Conservation (phyloP, 2,113 vertebrate genomes). For the Pandion haliaetus region DNA sequence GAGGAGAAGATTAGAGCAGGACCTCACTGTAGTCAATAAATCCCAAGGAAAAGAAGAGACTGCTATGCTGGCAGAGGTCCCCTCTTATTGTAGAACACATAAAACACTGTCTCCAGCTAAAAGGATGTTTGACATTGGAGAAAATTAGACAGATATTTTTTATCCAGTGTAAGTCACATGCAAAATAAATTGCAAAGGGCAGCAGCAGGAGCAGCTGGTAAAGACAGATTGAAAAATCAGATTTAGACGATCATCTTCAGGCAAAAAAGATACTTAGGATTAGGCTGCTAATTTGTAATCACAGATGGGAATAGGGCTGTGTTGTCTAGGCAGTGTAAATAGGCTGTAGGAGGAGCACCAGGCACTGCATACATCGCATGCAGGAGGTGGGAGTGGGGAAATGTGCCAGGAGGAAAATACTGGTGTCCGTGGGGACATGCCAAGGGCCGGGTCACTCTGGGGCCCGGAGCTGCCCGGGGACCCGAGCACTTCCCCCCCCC, state of each 20-base stretch:
- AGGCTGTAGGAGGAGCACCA: neutral
- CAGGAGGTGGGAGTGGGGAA: neutral
- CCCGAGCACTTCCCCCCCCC: neutral
- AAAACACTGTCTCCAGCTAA: neutral
- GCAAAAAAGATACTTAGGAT: neutral
- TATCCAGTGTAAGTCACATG: neutral
- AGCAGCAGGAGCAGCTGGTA: conserved; percentile 38
- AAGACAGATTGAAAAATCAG: conserved; percentile 37
- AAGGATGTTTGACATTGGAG: neutral
- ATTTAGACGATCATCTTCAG: neutral
- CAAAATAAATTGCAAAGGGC: conserved; percentile 1
- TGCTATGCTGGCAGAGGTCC: neutral
- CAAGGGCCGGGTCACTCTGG: neutral
- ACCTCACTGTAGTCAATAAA: conserved; percentile 16
- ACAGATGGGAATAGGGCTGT: neutral
- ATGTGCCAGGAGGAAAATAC: neutral
- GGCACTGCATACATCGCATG: fast-evolving
- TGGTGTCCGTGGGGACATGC: fast-evolving
- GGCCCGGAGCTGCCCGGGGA: neutral
- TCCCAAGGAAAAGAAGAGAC: neutral
- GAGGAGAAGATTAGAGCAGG: conserved; percentile 36
- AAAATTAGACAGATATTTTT: neutral
- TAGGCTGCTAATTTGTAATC: conserved; percentile 32
- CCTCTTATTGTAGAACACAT: neutral
- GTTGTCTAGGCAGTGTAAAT: neutral